A percentile compares a stretch with the other conserved stretches of the same genome.
Conservation (phyloP, 2,113 vertebrate genomes). For the Epinephelus fuscoguttatus region DNA sequence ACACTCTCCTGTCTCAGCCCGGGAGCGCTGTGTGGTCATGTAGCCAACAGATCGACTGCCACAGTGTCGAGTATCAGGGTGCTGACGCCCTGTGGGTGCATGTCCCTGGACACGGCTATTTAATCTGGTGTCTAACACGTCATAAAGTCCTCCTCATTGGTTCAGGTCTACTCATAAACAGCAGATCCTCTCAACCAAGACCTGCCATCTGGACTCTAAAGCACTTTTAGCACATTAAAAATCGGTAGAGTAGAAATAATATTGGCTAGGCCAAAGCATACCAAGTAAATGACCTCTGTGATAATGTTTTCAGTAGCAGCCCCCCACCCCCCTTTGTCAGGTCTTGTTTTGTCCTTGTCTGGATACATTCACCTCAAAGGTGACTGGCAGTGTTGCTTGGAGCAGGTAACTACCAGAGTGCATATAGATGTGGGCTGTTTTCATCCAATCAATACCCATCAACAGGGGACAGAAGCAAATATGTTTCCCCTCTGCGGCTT, state of each 20-base stretch:
- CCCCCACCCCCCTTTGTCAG: constrained; percentile 27
- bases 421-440: constrained; percentile 62
- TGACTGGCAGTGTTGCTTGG: constrained; percentile 47
- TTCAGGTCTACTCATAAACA: constrained; percentile 60
- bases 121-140: constrained; percentile 65
- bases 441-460: constrained; percentile 73
- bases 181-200: constrained; percentile 60
- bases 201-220: constrained; percentile 61
- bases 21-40: constrained; percentile 22
- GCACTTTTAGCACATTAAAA: constrained; percentile 51
- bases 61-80: constrained; percentile 54
- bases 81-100: constrained; percentile 46
- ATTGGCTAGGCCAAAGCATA: constrained; percentile 40
- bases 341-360: constrained; percentile 66
- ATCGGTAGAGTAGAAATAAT: constrained; percentile 52
- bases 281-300: constrained; percentile 43
- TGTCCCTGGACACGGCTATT: constrained; percentile 42
- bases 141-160: constrained; percentile 61
- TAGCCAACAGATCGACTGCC: constrained; percentile 40
- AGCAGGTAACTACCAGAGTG: constrained; percentile 67
- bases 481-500: constrained; percentile 61
- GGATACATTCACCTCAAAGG: constrained; percentile 53
- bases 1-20: constrained; percentile 25
- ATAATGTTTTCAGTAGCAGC: constrained; percentile 48
- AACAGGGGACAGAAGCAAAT: constrained; percentile 64